These are phyloP conservation scores for honey bee (Apis mellifera) DNA, from an alignment of 1,140 invertebrate species.

Conservation along the genomic window DNA sequence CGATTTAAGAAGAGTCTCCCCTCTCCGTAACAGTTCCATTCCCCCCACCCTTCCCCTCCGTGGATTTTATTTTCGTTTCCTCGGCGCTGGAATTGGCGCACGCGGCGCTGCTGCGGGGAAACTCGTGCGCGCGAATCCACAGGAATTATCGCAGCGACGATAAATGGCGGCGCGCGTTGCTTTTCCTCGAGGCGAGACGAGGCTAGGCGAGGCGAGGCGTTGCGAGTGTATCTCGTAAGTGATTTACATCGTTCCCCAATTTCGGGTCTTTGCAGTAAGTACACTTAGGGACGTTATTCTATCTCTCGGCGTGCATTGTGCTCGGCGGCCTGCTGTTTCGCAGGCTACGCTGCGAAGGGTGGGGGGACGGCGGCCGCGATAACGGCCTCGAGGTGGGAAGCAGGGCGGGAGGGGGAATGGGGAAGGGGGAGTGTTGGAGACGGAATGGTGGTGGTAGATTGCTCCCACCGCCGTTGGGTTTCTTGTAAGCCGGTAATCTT, in stretches of 20 bases:
- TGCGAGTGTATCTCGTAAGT: slow-evolving; percentile 66
- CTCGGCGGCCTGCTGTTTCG: slow-evolving; percentile 45
- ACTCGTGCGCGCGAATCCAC: slow-evolving; percentile 62
- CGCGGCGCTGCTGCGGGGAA: slow-evolving; percentile 18
- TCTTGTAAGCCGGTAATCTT: slow-evolving; percentile 74
- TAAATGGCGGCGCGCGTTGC: slow-evolving; percentile 66
- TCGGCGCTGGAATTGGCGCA: neutral
- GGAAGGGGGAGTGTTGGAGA: slow-evolving; percentile 18
- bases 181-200: slow-evolving; percentile 58
- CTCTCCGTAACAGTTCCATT: too few relatives aligned
- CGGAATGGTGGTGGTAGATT: slow-evolving; percentile 62
- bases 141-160: slow-evolving; percentile 62
- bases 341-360: slow-evolving; percentile 31
- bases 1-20: too few relatives aligned
- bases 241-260: slow-evolving; percentile 71
- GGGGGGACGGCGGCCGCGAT: slow-evolving; percentile 51
- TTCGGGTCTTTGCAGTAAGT: slow-evolving; percentile 69
- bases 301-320: slow-evolving; percentile 42
- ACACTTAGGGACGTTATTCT: slow-evolving; percentile 68
- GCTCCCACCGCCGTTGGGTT: slow-evolving; percentile 62
- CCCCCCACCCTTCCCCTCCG: too few relatives aligned
- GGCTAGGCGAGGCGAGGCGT: slow-evolving; percentile 2
- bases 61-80: neutral
- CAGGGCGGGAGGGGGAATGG: neutral
- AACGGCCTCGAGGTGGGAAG: slow-evolving; percentile 47